phyloP scores from a whole-genome alignment of 2,113 vertebrate species.

The Sigmodon hispidus region DNA sequence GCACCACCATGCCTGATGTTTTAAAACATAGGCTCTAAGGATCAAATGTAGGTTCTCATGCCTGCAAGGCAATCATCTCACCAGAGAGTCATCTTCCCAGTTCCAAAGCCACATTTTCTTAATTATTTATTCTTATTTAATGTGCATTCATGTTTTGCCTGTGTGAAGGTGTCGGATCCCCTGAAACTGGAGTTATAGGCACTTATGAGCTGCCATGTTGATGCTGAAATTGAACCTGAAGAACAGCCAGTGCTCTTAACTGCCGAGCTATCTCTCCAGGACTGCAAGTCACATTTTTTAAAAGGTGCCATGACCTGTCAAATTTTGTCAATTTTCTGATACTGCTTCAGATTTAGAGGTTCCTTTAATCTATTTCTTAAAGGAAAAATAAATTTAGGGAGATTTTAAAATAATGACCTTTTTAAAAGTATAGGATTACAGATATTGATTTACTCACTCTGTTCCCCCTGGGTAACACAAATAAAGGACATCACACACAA shows the following conservation, averaged over 20 bases:
- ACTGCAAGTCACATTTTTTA: neutral
- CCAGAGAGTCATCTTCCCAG: neutral
- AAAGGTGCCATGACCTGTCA: neutral
- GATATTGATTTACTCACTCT: constrained; percentile 55
- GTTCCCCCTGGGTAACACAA: constrained; percentile 26
- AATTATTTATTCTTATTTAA: neutral
- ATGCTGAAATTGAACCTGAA: neutral
- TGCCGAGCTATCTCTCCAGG: neutral
- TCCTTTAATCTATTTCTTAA: constrained; percentile 60
- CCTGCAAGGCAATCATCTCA: neutral
- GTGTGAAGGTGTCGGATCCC: neutral
- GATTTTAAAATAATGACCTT: constrained; percentile 60
- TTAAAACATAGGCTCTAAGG: neutral
- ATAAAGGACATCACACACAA: neutral
- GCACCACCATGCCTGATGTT: neutral
- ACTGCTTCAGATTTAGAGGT: constrained; percentile 1
- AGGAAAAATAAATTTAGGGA: constrained; percentile 50
- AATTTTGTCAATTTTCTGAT: neutral
- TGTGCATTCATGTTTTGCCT: neutral
- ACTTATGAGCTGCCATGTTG: neutral
- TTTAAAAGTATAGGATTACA: constrained; percentile 50
- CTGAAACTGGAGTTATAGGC: neutral
- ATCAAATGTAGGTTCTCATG: neutral
- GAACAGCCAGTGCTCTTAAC: neutral
- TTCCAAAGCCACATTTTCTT: neutral